A percentile compares a stretch with the other conserved stretches of the same genome.
Evolutionary conservation across 2,888 invertebrate species (phyloP).

Genomic region (Aproaerema taeniolella): DNA sequence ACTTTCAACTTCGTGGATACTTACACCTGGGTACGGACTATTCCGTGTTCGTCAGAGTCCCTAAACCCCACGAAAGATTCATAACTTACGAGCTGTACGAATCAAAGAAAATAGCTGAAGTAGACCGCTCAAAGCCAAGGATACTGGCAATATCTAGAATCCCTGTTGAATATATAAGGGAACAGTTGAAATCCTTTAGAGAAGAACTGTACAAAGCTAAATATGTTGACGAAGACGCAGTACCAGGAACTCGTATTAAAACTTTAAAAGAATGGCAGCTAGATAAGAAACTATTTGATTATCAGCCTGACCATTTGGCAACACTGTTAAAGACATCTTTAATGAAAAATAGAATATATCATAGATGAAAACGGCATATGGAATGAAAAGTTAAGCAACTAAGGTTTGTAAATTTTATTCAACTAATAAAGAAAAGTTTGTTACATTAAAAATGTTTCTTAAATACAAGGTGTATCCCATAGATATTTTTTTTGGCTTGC

Average conservation of each 20-base stretch:
- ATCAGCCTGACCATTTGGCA: too few relatives aligned
- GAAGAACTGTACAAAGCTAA: conserved; percentile 50
- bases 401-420: too few relatives aligned
- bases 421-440: too few relatives aligned
- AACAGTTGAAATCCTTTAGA: conserved; percentile 46
- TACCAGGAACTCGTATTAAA: conserved; percentile 56
- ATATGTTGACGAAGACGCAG: conserved; percentile 41
- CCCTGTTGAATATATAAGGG: conserved; percentile 51
- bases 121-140: conserved; percentile 37
- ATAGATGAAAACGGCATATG: too few relatives aligned
- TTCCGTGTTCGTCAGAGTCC: conserved; percentile 46
- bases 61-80: conserved; percentile 48
- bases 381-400: too few relatives aligned
- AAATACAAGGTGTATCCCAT: too few relatives aligned
- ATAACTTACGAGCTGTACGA: conserved; percentile 59
- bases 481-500: too few relatives aligned
- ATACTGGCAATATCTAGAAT: conserved; percentile 54
- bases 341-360: too few relatives aligned
- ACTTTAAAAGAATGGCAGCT: conserved; percentile 66
- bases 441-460: too few relatives aligned
- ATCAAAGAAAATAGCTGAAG: conserved; percentile 40
- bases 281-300: conserved; percentile 21
- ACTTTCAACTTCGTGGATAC: conserved; percentile 45
- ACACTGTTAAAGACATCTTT: too few relatives aligned
- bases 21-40: conserved; percentile 60